These are phyloP conservation scores for Acanthosepion lycidas DNA, from an alignment of 2,888 invertebrate species.

Conservation along the genomic window DNA sequence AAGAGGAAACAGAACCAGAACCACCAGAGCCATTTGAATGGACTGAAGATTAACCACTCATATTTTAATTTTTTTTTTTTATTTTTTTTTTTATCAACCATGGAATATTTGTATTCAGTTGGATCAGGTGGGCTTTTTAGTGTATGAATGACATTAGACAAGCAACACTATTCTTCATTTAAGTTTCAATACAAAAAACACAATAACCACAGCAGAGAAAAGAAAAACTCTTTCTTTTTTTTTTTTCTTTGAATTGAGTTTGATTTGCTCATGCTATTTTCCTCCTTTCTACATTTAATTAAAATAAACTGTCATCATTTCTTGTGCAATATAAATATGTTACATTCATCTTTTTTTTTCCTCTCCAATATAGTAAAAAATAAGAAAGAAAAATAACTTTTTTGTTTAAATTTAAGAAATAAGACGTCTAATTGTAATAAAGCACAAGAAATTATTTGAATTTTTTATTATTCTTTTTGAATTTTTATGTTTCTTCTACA, in stretches of 20 bases:
- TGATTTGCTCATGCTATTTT: not conserved
- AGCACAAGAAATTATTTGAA: constrained; percentile 12
- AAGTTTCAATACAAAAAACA: not conserved
- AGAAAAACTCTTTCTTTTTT: not conserved
- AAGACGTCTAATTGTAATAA: not conserved
- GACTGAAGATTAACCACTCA: constrained; percentile 79
- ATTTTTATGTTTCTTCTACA: too few relatives aligned
- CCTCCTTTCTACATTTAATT: constrained; percentile 13
- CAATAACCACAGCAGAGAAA: not conserved
- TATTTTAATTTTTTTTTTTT: not conserved
- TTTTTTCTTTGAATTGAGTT: not conserved
- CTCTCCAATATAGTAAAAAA: not conserved
- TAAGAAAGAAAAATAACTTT: not conserved
- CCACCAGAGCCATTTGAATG: constrained; percentile 98
- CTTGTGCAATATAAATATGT: not conserved
- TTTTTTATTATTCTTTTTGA: not conserved
- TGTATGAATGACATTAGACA: constrained; percentile 21
- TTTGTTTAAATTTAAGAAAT: not conserved
- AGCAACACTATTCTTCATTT: constrained; percentile 1
- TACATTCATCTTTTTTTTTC: not conserved
- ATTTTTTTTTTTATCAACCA: not conserved
- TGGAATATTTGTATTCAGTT: not conserved
- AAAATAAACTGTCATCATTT: not conserved
- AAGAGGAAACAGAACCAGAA: constrained; percentile 95
- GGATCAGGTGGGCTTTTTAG: not conserved